Base-by-base conservation (phyloP, 2,888 invertebrate genomes). In the Apamea anceps region DNA sequence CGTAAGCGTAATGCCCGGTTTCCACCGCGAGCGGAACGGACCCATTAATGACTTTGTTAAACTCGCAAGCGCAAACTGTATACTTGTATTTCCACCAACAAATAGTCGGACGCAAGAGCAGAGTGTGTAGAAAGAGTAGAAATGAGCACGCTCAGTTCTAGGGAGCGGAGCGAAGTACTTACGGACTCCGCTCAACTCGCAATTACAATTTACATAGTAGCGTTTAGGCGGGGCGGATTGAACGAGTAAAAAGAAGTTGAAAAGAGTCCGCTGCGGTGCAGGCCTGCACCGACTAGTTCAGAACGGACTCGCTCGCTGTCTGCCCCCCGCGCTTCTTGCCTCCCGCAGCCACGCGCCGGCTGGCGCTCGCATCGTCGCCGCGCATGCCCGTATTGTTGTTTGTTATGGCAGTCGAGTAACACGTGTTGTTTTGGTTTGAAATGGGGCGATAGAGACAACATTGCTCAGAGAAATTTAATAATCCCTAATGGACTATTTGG, bases 201-300 rank as follows among this genome's bases (percentile, higher is more conserved):
- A 74, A 66, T 74, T 65, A 65, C 72, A 72, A 62, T 72, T 42
- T 42, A 42, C 7, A 42, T 42, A 42, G 42, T 42, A 42, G 42
- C 42, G 42, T 42, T 42, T 42, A 66, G 54, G 74, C 70, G 62
- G 76, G 72, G 77, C 72, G 77, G 77, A 78, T 78, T 78, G 77
- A 73, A 28, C 72, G 73, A 78, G 78, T 78, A 73, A 73, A 78
- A 78, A 73, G 78, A 73, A 73, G 42, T 78, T 78, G 78, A 73
- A 78, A 78, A 73, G 73, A 78, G 78, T 78, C 79, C 74, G 79
- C 68, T 79, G 78, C 72, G 72, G 67, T n/a, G n/a, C 72, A 78
- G 77, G 72, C 70, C 70, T 76, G 68, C 76, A 70, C 62, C 70
- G 73, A 70, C 70, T 68, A 66, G 79, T 75, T 79, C 74, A 65